These are phyloP conservation scores for Lerema accius DNA, from an alignment of 1,140 invertebrate species.

Conservation along the genomic window DNA sequence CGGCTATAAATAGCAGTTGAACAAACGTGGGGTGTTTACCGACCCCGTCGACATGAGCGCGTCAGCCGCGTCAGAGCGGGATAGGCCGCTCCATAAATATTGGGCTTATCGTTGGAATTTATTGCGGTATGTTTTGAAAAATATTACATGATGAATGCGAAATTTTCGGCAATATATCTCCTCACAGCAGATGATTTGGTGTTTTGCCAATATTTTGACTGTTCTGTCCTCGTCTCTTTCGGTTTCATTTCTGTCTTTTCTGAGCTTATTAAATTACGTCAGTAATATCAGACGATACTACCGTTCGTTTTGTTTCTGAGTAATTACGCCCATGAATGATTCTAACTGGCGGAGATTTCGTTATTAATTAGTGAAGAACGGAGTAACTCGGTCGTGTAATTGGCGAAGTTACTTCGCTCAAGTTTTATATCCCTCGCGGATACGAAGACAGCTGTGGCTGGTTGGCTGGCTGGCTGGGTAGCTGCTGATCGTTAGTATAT, in stretches of 20 bases:
- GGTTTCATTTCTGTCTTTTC: not conserved
- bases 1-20: conserved; percentile 21
- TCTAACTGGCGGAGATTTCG: conserved; percentile 1
- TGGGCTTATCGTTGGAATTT: conserved; percentile 27
- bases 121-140: conserved; percentile 33
- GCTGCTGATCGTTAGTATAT: not conserved
- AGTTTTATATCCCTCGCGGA: conserved; percentile 3
- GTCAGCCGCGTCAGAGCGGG: conserved; percentile 9
- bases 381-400: conserved; percentile 11
- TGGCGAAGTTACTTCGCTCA: conserved; percentile 4
- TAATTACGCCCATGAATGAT: not conserved
- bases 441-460: conserved; percentile 3
- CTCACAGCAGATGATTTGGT: conserved; percentile 25
- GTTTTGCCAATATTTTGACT: conserved; percentile 25
- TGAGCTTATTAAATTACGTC: not conserved
- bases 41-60: not conserved
- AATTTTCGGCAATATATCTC: conserved; percentile 32
- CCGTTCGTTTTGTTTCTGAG: not conserved
- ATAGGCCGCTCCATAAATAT: conserved; percentile 31
- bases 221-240: not conserved
- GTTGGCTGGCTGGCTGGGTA: too few species aligned
- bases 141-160: conserved; percentile 31
- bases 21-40: conserved; percentile 18
- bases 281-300: not conserved
- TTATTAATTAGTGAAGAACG: conserved; percentile 13